Conservation (phyloP, 2,888 invertebrate genomes). For the Caenorhabditis doughertyi region DNA sequence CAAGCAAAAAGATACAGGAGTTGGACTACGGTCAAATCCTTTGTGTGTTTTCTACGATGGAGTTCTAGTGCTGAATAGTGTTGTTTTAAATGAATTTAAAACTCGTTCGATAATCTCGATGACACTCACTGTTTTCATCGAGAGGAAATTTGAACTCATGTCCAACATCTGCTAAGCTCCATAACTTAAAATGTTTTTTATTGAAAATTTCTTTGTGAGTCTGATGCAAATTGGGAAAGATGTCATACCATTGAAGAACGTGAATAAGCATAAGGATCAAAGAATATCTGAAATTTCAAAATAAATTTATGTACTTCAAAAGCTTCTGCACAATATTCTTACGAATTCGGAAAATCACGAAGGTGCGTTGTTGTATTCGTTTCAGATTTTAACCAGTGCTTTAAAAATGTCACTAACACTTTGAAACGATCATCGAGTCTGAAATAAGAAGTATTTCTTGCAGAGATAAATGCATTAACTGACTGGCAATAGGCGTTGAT, state of each 20-base stretch:
- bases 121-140: slow-evolving; percentile 27
- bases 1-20: slow-evolving; percentile 20
- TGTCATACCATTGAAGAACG: slow-evolving; percentile 33
- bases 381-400: slow-evolving; percentile 40
- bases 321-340: not conserved
- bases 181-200: not conserved
- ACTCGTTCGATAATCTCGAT: not conserved
- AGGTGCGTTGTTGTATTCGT: slow-evolving; percentile 4
- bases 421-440: slow-evolving; percentile 38
- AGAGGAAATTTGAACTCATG: slow-evolving; percentile 22
- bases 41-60: not conserved
- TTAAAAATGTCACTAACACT: slow-evolving; percentile 25
- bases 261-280: slow-evolving; percentile 38
- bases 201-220: slow-evolving; percentile 17
- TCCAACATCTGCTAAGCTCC: not conserved
- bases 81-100: not conserved
- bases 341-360: slow-evolving; percentile 39
- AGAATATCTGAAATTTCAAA: slow-evolving; percentile 10
- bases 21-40: slow-evolving; percentile 1
- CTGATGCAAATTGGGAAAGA: slow-evolving; percentile 33
- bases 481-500: slow-evolving; percentile 48
- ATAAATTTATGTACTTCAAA: not conserved
- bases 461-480: not conserved
- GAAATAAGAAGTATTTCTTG: not conserved
- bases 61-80: not conserved